Evolutionary conservation across 2,888 invertebrate genomes (phyloP), one percentile per base, ranked within the genome.

Genomic region (Adelphocoris suturalis): DNA sequence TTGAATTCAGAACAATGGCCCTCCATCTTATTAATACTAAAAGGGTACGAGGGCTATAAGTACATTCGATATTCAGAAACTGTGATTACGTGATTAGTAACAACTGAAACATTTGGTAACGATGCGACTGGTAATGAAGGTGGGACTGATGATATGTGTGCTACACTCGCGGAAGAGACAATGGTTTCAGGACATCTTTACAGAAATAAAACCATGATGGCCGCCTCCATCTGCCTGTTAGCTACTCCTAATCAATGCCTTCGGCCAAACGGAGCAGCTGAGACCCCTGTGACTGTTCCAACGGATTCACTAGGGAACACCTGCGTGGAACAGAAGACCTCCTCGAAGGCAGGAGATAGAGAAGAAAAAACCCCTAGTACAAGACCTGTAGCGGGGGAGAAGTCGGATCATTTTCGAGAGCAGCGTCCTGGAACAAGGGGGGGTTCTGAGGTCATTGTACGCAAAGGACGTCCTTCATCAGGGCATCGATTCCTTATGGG

Each of bases 341-440:
- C 19, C 19, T 68, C 68, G 13, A 19, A 68, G 68, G n/a, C n/a
- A 57, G 57, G 57, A n/a, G n/a, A n/a, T n/a, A n/a, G 37, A 37
- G 37, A 7, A 7, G 23, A 68, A 19, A 68, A 68, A 68, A 23
- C 4, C 9, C 23, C 68, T 27, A 27, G 61, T 61, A n/a, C 61
- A 19, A 23, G 68, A 12, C 68, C 68, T 68, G 68, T 68, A 68
- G 68, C 68, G 68, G 23, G 68, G 68, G 68, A 68, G 68, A 68
- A 68, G 68, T 68, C 68, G 68, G 68, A 68, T 68, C 68, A 23
- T 68, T 68, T 68, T 68, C 68, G 68, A 68, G 68, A 68, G 68
- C 68, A 68, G 23, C 68, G 68, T 23, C 23, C 68, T 68, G 68
- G 68, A 68, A 68, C 68, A 68, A 68, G 68, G 23, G 23, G 23